Evolutionary conservation across 1,140 invertebrate genomes (phyloP).

Genomic region (Steinernema feltiae): DNA sequence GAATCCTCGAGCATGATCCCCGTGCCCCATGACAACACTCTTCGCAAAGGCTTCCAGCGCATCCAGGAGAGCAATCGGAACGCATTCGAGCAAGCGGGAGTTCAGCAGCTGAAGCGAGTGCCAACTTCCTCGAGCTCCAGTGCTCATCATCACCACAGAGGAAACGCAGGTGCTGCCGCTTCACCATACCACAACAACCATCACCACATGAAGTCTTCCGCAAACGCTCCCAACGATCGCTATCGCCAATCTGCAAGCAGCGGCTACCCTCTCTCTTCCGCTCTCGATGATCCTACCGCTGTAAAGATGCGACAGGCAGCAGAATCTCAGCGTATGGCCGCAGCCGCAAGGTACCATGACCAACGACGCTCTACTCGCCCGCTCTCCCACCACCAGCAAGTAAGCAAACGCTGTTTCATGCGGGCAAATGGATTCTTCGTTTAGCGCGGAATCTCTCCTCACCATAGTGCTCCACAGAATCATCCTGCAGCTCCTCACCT

Average conservation of each 20-base stretch:
- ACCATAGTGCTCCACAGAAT: slow-evolving; percentile 30
- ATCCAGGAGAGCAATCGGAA: slow-evolving; percentile 68
- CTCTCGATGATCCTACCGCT: slow-evolving; percentile 6
- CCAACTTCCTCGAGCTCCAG: slow-evolving; percentile 25
- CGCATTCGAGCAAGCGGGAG: slow-evolving; percentile 67
- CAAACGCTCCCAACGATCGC: not conserved
- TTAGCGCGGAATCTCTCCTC: not conserved
- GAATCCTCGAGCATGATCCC: slow-evolving; percentile 83
- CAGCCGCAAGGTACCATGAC: not conserved
- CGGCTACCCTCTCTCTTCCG: slow-evolving; percentile 15
- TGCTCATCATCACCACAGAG: slow-evolving; percentile 9
- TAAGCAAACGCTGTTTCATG: not conserved
- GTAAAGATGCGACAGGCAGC: slow-evolving; percentile 19
- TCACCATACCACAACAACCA: not conserved
- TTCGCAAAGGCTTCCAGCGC: slow-evolving; percentile 90
- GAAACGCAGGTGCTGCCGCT: not conserved
- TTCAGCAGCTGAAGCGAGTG: slow-evolving; percentile 56
- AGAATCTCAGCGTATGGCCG: slow-evolving; percentile 12
- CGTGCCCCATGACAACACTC: slow-evolving; percentile 78
- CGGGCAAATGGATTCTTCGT: not conserved
- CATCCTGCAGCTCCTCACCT: slow-evolving; percentile 50
- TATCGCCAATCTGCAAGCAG: slow-evolving; percentile 4
- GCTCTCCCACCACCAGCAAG: not conserved
- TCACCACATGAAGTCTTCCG: not conserved
- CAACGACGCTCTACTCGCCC: not conserved